A percentile compares a stretch with the other conserved stretches of the same genome.
phyloP scores from a whole-genome alignment of 2,113 vertebrate species.

The Daubentonia madagascariensis region DNA sequence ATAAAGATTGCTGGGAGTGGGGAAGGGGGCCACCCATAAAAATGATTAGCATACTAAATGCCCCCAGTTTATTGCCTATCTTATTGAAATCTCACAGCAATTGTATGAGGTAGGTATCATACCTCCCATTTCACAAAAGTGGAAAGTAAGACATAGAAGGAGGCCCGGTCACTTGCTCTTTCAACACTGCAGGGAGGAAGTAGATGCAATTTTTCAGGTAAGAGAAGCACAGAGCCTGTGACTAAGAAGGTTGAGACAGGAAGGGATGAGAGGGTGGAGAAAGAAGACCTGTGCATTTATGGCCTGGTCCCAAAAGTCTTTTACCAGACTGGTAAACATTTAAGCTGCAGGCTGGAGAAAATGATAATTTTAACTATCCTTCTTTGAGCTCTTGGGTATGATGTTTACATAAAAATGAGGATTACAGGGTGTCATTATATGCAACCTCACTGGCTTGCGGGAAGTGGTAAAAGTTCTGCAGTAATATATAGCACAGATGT shows the following conservation, averaged over 20 bases:
- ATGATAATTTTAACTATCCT: slow-evolving; percentile 19
- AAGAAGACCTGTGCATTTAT: not conserved
- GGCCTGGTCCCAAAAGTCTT: not conserved
- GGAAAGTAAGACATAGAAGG: not conserved
- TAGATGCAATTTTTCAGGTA: not conserved
- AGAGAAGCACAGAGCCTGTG: not conserved
- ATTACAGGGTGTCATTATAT: slow-evolving; percentile 43
- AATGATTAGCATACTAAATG: not conserved
- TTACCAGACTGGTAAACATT: not conserved
- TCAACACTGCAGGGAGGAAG: not conserved
- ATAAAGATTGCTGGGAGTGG: not conserved
- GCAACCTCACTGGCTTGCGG: not conserved
- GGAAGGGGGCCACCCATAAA: not conserved
- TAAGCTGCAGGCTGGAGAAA: slow-evolving; percentile 24
- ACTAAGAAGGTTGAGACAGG: not conserved
- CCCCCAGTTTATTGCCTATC: not conserved
- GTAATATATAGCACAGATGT: not conserved
- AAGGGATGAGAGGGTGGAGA: not conserved
- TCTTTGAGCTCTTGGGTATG: slow-evolving; percentile 1
- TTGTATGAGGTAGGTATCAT: not conserved
- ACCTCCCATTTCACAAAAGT: not conserved
- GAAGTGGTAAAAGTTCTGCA: not conserved
- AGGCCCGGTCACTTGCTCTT: not conserved
- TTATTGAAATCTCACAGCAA: not conserved
- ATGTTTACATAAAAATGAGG: slow-evolving; percentile 41